Percentiles rank a stretch among this genome's conserved stretches.
Conservation (phyloP, 2,888 invertebrate genomes). For the Chaitophorus viminalis region DNA sequence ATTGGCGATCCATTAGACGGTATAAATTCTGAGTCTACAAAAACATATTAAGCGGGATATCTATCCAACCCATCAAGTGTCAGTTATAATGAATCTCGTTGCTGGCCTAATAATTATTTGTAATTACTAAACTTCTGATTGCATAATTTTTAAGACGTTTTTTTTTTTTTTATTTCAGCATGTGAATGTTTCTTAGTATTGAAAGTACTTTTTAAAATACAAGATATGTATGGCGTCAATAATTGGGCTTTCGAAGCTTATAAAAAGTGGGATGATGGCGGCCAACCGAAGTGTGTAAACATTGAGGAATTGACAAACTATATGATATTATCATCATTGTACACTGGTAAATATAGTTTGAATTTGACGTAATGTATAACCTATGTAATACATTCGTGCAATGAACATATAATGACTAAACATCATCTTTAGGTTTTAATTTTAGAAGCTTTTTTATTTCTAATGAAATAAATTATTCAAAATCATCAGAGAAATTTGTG, state of each 20-base stretch:
- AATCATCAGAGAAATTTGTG: no score
- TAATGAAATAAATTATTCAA: no score
- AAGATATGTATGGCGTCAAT: neutral
- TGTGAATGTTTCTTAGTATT: slow-evolving; percentile 7
- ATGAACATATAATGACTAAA: no score
- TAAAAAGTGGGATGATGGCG: slow-evolving; percentile 6
- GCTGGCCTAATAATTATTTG: no score
- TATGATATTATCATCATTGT: neutral
- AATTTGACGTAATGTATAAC: no score
- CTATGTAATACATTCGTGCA: no score
- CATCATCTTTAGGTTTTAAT: neutral
- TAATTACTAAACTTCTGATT: no score
- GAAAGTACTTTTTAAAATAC: neutral
- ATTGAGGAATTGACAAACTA: neutral
- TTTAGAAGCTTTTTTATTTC: no score
- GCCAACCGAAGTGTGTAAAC: neutral
- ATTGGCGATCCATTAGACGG: slow-evolving; percentile 19
- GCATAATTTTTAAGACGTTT: no score
- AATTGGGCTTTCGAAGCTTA: slow-evolving; percentile 16
- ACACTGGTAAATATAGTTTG: neutral
- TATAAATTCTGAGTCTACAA: neutral
- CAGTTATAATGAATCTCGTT: no score
- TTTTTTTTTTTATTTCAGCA: neutral
- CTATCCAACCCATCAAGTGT: no score
- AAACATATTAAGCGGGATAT: no score